Conservation (phyloP, 1,140 invertebrate genomes). For the Bombus consobrinus region DNA sequence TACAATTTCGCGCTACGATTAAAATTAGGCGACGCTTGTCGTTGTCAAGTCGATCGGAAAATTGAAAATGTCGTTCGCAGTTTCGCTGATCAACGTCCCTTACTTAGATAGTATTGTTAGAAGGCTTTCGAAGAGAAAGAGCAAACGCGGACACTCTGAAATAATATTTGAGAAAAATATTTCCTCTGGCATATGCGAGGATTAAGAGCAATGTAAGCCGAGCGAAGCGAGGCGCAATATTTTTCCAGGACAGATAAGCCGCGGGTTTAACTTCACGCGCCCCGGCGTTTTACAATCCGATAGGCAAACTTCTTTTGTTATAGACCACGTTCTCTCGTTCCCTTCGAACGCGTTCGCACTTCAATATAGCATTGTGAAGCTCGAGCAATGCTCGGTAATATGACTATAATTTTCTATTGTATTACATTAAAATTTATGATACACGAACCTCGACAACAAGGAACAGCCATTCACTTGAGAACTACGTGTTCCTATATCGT, state of each 20-base stretch:
- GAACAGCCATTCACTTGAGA: no score
- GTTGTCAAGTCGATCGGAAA: not conserved
- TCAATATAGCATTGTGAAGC: not conserved
- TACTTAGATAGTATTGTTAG: not conserved
- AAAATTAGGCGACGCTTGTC: not conserved
- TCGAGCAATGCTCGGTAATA: not conserved
- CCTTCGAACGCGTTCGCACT: constrained; percentile 15
- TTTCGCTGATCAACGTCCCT: not conserved
- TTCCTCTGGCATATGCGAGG: not conserved
- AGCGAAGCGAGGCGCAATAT: constrained; percentile 39
- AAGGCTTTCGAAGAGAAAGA: not conserved
- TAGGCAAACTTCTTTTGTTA: constrained; percentile 48
- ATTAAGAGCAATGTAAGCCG: not conserved
- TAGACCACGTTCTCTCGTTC: not conserved
- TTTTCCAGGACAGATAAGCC: constrained; percentile 61
- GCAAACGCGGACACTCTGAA: not conserved
- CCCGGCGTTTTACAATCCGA: constrained; percentile 50
- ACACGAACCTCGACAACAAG: no score
- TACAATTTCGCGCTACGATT: constrained; percentile 12
- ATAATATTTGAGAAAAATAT: constrained; percentile 51
- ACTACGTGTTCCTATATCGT: no score
- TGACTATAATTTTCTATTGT: not conserved
- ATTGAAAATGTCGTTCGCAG: not conserved
- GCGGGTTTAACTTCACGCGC: constrained; percentile 18
- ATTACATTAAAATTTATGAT: not conserved